Evolutionary conservation across 2,888 invertebrate species (phyloP).

Genomic region (Drosophila koepferae): DNA sequence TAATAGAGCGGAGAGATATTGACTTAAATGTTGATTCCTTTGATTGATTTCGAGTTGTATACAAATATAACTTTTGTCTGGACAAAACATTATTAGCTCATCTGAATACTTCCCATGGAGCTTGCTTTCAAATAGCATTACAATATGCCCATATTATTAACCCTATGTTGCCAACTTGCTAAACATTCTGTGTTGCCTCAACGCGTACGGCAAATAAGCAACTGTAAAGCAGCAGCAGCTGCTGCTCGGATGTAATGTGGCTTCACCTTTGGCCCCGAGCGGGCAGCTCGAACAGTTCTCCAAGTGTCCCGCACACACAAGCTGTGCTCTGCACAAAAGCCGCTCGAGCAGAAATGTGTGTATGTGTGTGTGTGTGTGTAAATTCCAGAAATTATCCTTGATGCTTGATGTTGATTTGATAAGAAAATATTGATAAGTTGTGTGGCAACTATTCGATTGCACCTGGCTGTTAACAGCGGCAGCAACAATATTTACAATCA

Average conservation of each 20-base stretch:
- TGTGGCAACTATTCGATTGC: constrained; percentile 34
- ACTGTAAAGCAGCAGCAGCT: constrained; percentile 42
- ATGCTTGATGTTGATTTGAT: constrained; percentile 5
- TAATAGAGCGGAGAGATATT: background rate
- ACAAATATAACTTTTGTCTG: too few species aligned
- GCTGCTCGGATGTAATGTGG: constrained; percentile 57
- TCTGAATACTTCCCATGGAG: too few species aligned
- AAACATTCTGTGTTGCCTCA: background rate
- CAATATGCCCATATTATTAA: background rate
- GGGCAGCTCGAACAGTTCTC: constrained; percentile 46
- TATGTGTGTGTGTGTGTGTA: constrained; percentile 7
- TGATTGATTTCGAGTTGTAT: background rate
- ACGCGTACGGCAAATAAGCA: constrained; percentile 21
- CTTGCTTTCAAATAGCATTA: background rate
- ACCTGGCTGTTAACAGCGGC: constrained; percentile 26
- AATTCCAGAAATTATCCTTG: background rate
- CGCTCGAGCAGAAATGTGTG: background rate
- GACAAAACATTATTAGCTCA: too few species aligned
- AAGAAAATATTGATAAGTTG: constrained; percentile 29
- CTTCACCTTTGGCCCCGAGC: constrained; percentile 24
- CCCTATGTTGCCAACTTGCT: background rate
- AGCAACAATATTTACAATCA: constrained; percentile 37
- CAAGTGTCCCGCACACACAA: background rate
- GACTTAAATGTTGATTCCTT: background rate
- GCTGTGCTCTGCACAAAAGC: background rate